Base-by-base conservation (phyloP, 2,888 invertebrate genomes). In the Sipha maydis region DNA sequence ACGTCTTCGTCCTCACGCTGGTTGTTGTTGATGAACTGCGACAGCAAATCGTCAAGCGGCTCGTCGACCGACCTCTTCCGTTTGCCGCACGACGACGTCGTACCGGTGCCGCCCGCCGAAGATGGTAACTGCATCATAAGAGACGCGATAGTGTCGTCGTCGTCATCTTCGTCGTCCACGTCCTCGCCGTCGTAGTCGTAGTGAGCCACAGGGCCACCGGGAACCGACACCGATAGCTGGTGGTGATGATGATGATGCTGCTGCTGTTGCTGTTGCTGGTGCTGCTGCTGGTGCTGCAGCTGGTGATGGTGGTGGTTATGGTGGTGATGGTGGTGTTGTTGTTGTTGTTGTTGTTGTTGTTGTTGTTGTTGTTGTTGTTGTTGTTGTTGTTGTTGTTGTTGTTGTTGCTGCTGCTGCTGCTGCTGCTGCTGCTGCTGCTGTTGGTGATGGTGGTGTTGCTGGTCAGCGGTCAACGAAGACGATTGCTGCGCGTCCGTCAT, bases 41-140 rank as follows among this genome's bases (percentile, higher is more conserved):
- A 89, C 77, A 83, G 4, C 34, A 56, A 95, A 95, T 95, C 94
- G 91, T 95, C 95, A 90, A 95, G 95, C 90, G 94, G 93, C 83
- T 94, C 94, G 90, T 94, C 94, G 28, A 77, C 85, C 19, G 82
- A 25, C 73, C 94, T 92, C 90, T 93, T 93, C 84, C 92, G 90
- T 25, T 92, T 91, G 89, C 61, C 38, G 38, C 38, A 41, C 38
- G 38, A 41, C 38, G 38, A 41, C 38, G 38, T 3, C 38, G 38
- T 5, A 7, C 38, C 38, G 7, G 38, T 21, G 19, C 89, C 83
- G 90, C 89, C 71, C 89, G 73, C 31, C 69, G 90, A 89, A 38
- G 90, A 89, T 75, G 89, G 79, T 14, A 89, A 71, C 34, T 89
- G 85, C 69, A 89, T 79, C 48, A 89, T 83, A 25, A 82, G 80